Percentiles rank a stretch among this genome's conserved stretches.
These are phyloP conservation scores for Troides helena DNA, from an alignment of 2,888 invertebrate genomes.

Conservation along the genomic window DNA sequence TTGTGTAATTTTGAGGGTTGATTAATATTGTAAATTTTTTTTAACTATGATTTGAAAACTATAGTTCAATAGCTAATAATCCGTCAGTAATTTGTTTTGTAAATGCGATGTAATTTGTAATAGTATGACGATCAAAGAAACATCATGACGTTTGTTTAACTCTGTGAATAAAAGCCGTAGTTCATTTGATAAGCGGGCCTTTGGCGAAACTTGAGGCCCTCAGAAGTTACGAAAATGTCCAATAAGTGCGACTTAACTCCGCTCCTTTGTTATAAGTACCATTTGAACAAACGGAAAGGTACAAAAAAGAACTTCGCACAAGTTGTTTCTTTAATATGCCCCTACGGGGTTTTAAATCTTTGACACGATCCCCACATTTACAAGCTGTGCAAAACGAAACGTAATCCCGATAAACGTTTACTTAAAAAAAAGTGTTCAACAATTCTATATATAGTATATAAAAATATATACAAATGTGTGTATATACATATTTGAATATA, in stretches of 20 bases:
- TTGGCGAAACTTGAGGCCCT: slow-evolving; percentile 4
- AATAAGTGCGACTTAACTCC: slow-evolving; percentile 8
- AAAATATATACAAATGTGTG: too few species aligned
- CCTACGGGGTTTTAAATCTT: slow-evolving; percentile 7
- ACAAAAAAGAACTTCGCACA: neutral
- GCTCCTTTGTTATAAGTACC: slow-evolving; percentile 5
- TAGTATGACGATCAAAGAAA: neutral
- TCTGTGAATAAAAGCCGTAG: slow-evolving; percentile 3
- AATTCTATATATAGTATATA: too few species aligned
- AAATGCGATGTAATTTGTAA: too few species aligned
- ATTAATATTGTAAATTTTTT: too few species aligned
- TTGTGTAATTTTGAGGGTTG: too few species aligned
- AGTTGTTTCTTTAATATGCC: slow-evolving; percentile 13
- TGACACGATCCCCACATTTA: neutral
- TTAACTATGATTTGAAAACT: too few species aligned
- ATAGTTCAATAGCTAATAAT: too few species aligned
- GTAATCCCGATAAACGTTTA: neutral
- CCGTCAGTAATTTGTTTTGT: too few species aligned
- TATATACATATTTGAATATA: too few species aligned
- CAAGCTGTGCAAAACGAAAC: neutral
- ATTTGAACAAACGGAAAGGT: slow-evolving; percentile 17
- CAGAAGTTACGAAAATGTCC: slow-evolving; percentile 19
- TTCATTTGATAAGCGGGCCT: slow-evolving; percentile 4
- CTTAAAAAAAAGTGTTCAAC: neutral
- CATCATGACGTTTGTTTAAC: neutral